A percentile compares a stretch with the other conserved stretches of the same genome.
These are phyloP conservation scores for Laodelphax striatellus DNA, from an alignment of 1,140 invertebrate genomes.

Conservation along the genomic window DNA sequence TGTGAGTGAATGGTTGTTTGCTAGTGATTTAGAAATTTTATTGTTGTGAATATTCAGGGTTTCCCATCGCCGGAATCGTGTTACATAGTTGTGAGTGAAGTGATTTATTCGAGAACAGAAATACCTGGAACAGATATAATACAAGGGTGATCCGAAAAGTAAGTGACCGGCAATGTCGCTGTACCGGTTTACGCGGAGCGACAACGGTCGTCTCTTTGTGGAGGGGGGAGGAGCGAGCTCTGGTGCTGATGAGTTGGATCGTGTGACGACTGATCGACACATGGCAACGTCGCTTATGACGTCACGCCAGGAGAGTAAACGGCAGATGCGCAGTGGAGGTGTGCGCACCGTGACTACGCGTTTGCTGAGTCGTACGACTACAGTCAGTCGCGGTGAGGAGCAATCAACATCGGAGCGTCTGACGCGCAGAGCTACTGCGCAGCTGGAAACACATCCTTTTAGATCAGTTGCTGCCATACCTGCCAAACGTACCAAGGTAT, in stretches of 20 bases:
- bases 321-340: constrained; percentile 56
- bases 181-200: constrained; percentile 51
- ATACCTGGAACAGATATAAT: too few species aligned
- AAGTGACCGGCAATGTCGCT: constrained; percentile 35
- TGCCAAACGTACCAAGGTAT: constrained; percentile 47
- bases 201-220: constrained; percentile 53
- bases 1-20: too few species aligned
- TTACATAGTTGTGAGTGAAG: too few species aligned
- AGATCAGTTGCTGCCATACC: constrained; percentile 27
- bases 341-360: constrained; percentile 71
- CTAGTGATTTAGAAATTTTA: too few species aligned
- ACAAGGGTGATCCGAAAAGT: too few species aligned
- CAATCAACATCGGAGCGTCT: constrained; percentile 59
- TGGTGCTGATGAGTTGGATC: constrained; percentile 45
- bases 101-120: too few species aligned
- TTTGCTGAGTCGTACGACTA: constrained; percentile 82
- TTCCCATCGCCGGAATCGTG: too few species aligned
- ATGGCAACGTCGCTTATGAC: constrained; percentile 44
- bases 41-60: too few species aligned
- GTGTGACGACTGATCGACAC: constrained; percentile 67
- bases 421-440: constrained; percentile 36
- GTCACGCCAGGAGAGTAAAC: background rate
- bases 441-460: constrained; percentile 31
- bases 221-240: constrained; percentile 59
- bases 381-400: constrained; percentile 75